These are phyloP conservation scores for Indri indri DNA, from an alignment of 2,113 vertebrate genomes.

Conservation along the genomic window DNA sequence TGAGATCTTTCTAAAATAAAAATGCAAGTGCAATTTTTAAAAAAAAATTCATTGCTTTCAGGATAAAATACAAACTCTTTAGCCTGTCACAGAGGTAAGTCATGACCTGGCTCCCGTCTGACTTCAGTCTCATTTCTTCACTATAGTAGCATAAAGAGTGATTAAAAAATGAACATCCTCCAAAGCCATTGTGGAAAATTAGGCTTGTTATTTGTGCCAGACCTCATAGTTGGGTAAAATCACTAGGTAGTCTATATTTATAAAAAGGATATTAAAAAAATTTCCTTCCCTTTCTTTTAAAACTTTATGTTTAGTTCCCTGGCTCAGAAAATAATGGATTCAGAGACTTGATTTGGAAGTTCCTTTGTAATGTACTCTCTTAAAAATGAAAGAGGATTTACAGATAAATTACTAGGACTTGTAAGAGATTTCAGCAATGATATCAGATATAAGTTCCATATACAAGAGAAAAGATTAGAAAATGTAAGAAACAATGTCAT, in stretches of 20 bases:
- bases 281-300: not conserved
- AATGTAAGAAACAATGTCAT: not conserved
- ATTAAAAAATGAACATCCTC: not conserved
- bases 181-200: not conserved
- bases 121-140: not conserved
- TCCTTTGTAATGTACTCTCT: not conserved
- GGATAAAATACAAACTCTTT: not conserved
- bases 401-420: not conserved
- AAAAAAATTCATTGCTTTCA: not conserved
- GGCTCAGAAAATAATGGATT: constrained; percentile 11
- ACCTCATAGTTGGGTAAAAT: not conserved
- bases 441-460: constrained; percentile 6
- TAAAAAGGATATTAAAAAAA: not conserved
- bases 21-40: constrained; percentile 30
- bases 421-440: not conserved
- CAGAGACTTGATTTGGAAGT: not conserved
- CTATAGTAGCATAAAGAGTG: not conserved
- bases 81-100: not conserved
- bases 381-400: constrained; percentile 14
- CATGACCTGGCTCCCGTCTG: not conserved
- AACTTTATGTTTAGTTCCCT: not conserved
- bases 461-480: not conserved
- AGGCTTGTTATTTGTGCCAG: not conserved
- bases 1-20: constrained; percentile 14
- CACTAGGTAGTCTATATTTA: not conserved